phyloP scores from a whole-genome alignment of 1,140 invertebrate genomes.

The Drosophila pseudoobscura region DNA sequence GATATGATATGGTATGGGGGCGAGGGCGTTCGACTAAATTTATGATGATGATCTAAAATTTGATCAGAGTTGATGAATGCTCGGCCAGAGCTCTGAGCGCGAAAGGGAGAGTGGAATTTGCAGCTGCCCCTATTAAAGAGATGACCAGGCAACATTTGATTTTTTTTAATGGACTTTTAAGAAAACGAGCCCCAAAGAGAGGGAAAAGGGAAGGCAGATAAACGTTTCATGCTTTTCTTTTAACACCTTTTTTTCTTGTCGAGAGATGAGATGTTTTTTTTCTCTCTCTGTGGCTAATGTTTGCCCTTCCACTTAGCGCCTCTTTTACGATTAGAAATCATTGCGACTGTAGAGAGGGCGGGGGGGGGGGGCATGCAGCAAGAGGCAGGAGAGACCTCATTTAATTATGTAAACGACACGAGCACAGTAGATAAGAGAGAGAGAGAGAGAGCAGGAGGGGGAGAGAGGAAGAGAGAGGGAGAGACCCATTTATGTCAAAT shows the following conservation, averaged over 20 bases:
- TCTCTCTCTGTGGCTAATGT: conserved; percentile 73
- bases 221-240: conserved; percentile 76
- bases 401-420: conserved; percentile 79
- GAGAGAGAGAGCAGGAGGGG: too few species aligned
- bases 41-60: conserved; percentile 42
- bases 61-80: conserved; percentile 57
- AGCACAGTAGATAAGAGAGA: conserved; percentile 12
- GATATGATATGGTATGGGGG: conserved; percentile 23
- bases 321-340: conserved; percentile 71
- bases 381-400: conserved; percentile 34
- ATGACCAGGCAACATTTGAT: conserved; percentile 27
- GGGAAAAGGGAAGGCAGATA: conserved; percentile 48
- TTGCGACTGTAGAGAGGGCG: background rate
- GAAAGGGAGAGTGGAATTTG: conserved; percentile 31
- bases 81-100: conserved; percentile 31
- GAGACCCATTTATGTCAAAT: conserved; percentile 74
- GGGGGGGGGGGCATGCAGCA: too few species aligned
- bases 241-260: conserved; percentile 65
- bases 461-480: too few species aligned
- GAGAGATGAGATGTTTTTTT: conserved; percentile 71
- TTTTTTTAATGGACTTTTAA: conserved; percentile 62
- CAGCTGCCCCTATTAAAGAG: conserved; percentile 52
- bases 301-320: conserved; percentile 74
- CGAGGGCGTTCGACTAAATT: conserved; percentile 41
- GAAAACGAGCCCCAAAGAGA: conserved; percentile 28